These are phyloP conservation scores for Capreolus pygargus DNA, from an alignment of 2,113 vertebrate genomes.

Conservation along the genomic window DNA sequence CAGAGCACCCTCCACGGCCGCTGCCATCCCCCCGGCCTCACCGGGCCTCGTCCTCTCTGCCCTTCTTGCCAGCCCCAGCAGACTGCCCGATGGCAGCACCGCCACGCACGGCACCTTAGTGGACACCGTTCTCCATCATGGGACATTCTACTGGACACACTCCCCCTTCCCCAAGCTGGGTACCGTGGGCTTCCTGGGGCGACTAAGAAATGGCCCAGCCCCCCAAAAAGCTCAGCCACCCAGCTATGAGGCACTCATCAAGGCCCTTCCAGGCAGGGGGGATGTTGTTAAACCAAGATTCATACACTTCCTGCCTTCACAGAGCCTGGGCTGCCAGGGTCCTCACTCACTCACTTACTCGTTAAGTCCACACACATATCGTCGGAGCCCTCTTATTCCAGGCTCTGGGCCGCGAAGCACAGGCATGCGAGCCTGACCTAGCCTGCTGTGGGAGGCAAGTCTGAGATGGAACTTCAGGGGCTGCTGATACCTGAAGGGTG, in stretches of 20 bases:
- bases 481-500: background rate
- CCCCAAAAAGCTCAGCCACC: background rate
- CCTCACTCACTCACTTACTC: background rate
- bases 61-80: background rate
- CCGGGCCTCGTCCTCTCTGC: background rate
- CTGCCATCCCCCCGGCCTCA: background rate
- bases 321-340: background rate
- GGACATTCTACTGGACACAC: background rate
- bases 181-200: background rate
- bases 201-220: background rate
- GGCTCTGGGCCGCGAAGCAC: background rate
- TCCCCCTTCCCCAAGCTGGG: too few relatives aligned
- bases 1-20: rapidly evolving
- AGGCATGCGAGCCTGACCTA: background rate
- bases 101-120: rapidly evolving
- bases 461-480: background rate
- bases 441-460: background rate
- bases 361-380: background rate
- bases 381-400: background rate
- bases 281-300: background rate
- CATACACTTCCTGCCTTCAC: background rate
- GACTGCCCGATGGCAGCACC: background rate
- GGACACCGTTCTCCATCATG: background rate
- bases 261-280: background rate
- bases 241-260: background rate